Evolutionary conservation across 2,113 vertebrate genomes (phyloP).

Genomic region (Trematocara stigmaticum): DNA sequence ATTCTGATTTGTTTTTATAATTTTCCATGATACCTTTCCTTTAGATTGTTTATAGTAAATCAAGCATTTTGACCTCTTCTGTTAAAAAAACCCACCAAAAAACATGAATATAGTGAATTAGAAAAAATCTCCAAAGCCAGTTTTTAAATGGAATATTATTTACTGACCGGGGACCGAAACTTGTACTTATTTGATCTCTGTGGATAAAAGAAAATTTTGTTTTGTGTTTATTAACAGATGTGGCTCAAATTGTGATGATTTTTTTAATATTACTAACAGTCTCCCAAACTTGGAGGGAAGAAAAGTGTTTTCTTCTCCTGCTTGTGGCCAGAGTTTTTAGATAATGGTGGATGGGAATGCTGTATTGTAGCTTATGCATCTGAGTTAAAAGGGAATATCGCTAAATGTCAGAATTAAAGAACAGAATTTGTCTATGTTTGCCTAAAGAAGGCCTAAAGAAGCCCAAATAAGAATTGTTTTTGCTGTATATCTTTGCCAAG

Average conservation of each 20-base stretch:
- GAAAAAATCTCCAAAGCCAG: background rate
- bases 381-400: constrained; percentile 42
- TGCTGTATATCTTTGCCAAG: background rate
- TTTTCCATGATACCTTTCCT: constrained; percentile 44
- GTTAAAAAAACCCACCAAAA: accelerated
- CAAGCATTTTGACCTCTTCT: constrained; percentile 59
- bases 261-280: constrained; percentile 33
- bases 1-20: constrained; percentile 50
- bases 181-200: background rate
- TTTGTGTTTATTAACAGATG: background rate
- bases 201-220: background rate
- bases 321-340: constrained; percentile 13
- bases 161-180: background rate
- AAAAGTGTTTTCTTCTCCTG: constrained; percentile 35
- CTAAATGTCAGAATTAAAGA: background rate
- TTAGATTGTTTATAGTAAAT: constrained; percentile 36
- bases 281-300: constrained; percentile 6
- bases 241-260: constrained; percentile 48
- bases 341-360: constrained; percentile 27
- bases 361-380: constrained; percentile 21
- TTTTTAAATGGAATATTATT: background rate
- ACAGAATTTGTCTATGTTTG: background rate
- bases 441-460: background rate
- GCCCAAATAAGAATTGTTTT: background rate
- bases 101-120: background rate